Evolutionary conservation across 2,888 invertebrate genomes (phyloP).

Genomic region (Rhamphomyia laevipes): DNA sequence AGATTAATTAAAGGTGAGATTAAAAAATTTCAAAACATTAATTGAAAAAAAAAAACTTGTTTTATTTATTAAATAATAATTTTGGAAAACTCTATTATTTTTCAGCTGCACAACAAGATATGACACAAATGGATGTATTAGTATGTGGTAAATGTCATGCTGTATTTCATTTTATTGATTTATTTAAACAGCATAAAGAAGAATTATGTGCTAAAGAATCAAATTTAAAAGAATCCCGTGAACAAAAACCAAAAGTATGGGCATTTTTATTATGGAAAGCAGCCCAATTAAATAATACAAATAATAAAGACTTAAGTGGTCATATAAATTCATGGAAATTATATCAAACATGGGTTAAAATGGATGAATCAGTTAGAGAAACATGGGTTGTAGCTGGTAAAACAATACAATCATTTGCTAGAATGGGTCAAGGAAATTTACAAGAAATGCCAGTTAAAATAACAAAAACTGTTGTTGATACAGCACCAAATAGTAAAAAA

Average conservation of each 20-base stretch:
- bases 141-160: constrained; percentile 76
- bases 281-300: constrained; percentile 39
- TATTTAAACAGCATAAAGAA: constrained; percentile 56
- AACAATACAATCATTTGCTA: constrained; percentile 61
- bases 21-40: neutral
- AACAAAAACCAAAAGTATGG: constrained; percentile 73
- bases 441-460: constrained; percentile 39
- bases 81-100: constrained; percentile 3
- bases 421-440: constrained; percentile 38
- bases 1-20: constrained; percentile 46
- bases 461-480: constrained; percentile 36
- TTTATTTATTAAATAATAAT: too few relatives aligned
- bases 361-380: constrained; percentile 59
- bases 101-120: constrained; percentile 62
- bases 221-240: constrained; percentile 43
- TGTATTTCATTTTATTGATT: constrained; percentile 67
- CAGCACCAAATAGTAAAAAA: constrained; percentile 20
- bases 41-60: neutral
- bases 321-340: constrained; percentile 62
- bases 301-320: constrained; percentile 36
- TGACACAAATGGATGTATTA: constrained; percentile 62
- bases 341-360: constrained; percentile 74
- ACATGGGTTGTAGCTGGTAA: constrained; percentile 72
- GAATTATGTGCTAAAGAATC: constrained; percentile 49
- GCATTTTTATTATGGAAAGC: constrained; percentile 73